Evolutionary conservation across 1,140 invertebrate species (phyloP), one percentile per base, ranked within the genome.

Genomic region (Zaprionus ornatus): DNA sequence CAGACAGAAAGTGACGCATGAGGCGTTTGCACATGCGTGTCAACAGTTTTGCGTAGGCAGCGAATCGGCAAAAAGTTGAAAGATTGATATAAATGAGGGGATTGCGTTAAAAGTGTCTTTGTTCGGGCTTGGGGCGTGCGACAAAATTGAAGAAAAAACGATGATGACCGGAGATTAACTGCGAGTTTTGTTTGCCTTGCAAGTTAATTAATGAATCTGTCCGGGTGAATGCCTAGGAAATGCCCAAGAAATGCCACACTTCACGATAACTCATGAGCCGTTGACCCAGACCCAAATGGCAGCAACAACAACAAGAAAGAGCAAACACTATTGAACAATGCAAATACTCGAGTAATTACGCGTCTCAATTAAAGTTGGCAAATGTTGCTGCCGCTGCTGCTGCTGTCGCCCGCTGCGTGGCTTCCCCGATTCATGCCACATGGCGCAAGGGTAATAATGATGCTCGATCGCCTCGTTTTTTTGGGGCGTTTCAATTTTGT

Each of bases 221-320:
- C 77, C 32, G 40, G 40, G 23, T 32, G 69, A 70, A 21, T 55
- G 79, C 56, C 65, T 82, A 77, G 75, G 82, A 85, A 85, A 79
- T 76, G 69, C 59, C 54, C 21, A 52, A 60, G 55, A 64, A 35
- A 54, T 70, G 54, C n/a, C 77, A 71, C 71, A 54, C 69, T 82
- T 57, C 76, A 72, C 75, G 78, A 61, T 23, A 32, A 27, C 59
- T 73, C 72, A 80, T 80, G 74, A 83, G 79, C 76, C 62, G 55
- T 48, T 81, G 82, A 78, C 82, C 80, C 63, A 88, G 84, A 87
- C 84, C 80, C 77, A 88, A 79, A 88, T 85, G 71, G 37, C 75
- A 48, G 40, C n/a, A 37, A 61, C 54, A 79, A 56, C 68, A 25
- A 19, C 63, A 73, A 79, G 73, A 77, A 52, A 72, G 42, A 25